These are phyloP conservation scores for Eupeodes latifasciatus DNA, from an alignment of 2,888 invertebrate genomes.

Conservation along the genomic window DNA sequence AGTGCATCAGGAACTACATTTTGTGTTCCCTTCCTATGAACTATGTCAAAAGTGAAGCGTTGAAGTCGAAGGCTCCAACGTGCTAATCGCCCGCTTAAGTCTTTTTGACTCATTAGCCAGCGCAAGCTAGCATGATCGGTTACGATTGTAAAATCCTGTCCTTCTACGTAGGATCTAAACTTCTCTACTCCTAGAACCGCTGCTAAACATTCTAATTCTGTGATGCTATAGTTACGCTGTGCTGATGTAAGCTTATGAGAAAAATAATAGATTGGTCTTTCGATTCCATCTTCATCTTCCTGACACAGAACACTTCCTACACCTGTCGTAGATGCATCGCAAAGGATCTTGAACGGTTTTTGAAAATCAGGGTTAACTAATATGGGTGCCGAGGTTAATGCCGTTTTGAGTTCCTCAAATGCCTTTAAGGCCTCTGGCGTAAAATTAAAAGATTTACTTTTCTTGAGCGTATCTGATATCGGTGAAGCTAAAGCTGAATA, in stretches of 20 bases:
- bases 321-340: conserved; percentile 50
- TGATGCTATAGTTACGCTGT: conserved; percentile 48
- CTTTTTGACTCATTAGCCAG: too few species aligned
- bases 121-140: conserved; percentile 26
- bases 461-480: not conserved
- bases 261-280: conserved; percentile 39
- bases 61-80: too few species aligned
- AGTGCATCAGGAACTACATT: conserved; percentile 5
- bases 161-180: conserved; percentile 56
- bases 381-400: conserved; percentile 34
- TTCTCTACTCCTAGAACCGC: conserved; percentile 53
- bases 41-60: not conserved
- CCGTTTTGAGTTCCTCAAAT: not conserved
- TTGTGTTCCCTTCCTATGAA: not conserved
- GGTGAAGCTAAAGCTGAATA: conserved; percentile 3
- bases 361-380: conserved; percentile 48
- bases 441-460: conserved; percentile 1
- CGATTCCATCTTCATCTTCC: conserved; percentile 22
- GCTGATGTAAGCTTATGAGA: conserved; percentile 46
- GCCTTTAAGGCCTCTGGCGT: not conserved
- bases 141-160: conserved; percentile 32
- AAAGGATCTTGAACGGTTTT: conserved; percentile 40
- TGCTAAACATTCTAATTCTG: conserved; percentile 59
- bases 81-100: too few species aligned
- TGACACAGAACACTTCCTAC: conserved; percentile 48